Conservation (phyloP, 2,797 vertebrate genomes). For the Pagetopsis macropterus region DNA sequence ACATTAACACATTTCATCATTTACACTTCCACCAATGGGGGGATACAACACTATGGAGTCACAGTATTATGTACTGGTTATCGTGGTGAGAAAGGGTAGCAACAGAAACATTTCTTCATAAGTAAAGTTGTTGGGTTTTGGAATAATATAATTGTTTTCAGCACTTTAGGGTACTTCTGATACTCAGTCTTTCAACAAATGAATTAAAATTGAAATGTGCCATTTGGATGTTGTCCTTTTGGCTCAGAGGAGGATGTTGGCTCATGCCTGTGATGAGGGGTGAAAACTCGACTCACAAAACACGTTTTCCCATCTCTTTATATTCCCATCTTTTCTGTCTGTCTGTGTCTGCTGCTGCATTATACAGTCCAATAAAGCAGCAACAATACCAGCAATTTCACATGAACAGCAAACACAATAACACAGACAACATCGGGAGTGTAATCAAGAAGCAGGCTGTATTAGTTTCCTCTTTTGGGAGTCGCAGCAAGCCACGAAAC, state of each 20-base stretch:
- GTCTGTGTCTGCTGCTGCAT: slow-evolving; percentile 13
- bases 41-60: not conserved
- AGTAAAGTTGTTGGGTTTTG: not conserved
- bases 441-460: slow-evolving; percentile 11
- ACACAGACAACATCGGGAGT: not conserved
- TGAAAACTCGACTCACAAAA: slow-evolving; percentile 18
- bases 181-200: slow-evolving; percentile 13
- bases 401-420: slow-evolving; percentile 9
- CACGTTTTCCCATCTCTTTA: slow-evolving; percentile 21
- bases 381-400: slow-evolving; percentile 10
- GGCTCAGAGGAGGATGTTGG: slow-evolving; percentile 16
- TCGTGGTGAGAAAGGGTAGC: not conserved
- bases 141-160: slow-evolving; percentile 6
- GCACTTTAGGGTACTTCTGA: not conserved
- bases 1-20: slow-evolving; percentile 6
- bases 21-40: slow-evolving; percentile 4
- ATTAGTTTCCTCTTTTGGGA: slow-evolving; percentile 29
- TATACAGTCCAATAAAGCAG: slow-evolving; percentile 18
- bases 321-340: not conserved
- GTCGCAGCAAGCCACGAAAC: slow-evolving; percentile 10
- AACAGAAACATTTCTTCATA: not conserved
- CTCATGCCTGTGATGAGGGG: slow-evolving; percentile 6
- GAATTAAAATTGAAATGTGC: slow-evolving; percentile 19
- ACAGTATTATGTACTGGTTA: not conserved
- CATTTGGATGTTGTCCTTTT: slow-evolving; percentile 22